Percentiles rank a stretch among this genome's conserved stretches.
These are phyloP conservation scores for Drosophila pandora DNA, from an alignment of 1,140 invertebrate species.

Conservation along the genomic window DNA sequence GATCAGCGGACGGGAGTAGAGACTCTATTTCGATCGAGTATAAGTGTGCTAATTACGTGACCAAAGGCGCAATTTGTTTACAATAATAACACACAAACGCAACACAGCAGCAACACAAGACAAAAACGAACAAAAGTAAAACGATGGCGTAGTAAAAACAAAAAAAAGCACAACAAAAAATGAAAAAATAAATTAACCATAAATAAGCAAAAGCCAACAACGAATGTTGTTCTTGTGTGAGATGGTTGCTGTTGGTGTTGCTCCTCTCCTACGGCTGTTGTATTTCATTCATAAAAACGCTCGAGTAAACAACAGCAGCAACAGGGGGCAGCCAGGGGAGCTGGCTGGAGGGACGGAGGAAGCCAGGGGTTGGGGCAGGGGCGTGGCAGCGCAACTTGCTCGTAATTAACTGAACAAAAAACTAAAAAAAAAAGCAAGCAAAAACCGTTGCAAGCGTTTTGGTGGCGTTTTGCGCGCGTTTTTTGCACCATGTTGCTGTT, in stretches of 20 bases:
- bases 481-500: conserved; percentile 31
- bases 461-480: conserved; percentile 34
- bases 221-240: conserved; percentile 24
- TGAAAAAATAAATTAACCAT: conserved; percentile 75
- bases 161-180: conserved; percentile 9
- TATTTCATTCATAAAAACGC: conserved; percentile 52
- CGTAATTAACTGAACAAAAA: conserved; percentile 41
- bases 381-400: conserved; percentile 41
- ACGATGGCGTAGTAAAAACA: conserved; percentile 40
- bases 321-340: no score
- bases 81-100: conserved; percentile 47
- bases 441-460: conserved; percentile 24
- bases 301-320: conserved; percentile 48
- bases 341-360: neutral
- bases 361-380: conserved; percentile 8
- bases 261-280: neutral
- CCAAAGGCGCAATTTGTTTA: conserved; percentile 78
- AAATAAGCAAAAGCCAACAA: conserved; percentile 64
- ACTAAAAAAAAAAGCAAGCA: conserved; percentile 18
- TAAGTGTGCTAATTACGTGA: conserved; percentile 80
- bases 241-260: neutral
- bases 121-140: neutral
- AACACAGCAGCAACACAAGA: conserved; percentile 1
- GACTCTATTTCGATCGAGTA: conserved; percentile 42
- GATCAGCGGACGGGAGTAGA: neutral